Conservation (phyloP, 37 sponge, comb jelly and placozoan species). For the Ephydatia muelleri region DNA sequence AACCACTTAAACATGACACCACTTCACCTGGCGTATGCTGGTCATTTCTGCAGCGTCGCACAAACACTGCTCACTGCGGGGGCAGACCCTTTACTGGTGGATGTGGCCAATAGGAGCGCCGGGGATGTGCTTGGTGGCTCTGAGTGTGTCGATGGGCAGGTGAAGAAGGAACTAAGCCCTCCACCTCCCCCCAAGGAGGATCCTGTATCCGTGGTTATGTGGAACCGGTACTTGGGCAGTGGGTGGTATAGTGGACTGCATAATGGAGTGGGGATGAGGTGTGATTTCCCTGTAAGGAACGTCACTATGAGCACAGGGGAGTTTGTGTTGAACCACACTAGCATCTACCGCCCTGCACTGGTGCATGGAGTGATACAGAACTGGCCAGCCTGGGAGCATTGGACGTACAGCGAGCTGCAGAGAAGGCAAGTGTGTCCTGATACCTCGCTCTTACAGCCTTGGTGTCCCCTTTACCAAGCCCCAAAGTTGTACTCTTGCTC, state of each 20-base stretch:
- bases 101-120: neutral
- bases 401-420: constrained; percentile 10
- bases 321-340: neutral
- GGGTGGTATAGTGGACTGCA: neutral
- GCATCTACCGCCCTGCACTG: constrained; percentile 11
- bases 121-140: neutral
- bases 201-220: constrained; percentile 5
- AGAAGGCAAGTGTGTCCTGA: constrained; percentile 28
- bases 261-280: neutral
- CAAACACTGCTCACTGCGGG: neutral
- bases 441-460: too few species aligned
- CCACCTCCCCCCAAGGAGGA: neutral
- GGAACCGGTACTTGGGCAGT: constrained; percentile 6
- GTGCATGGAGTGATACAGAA: constrained; percentile 4
- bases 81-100: neutral
- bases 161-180: neutral
- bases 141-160: neutral
- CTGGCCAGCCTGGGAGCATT: constrained; percentile 42
- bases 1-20: constrained; percentile 25
- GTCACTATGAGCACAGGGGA: neutral
- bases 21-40: constrained; percentile 5
- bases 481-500: too few species aligned
- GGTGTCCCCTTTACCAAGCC: too few species aligned
- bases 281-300: neutral
- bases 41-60: neutral